Evolutionary conservation across 2,113 vertebrate genomes (phyloP), one percentile per base, ranked within the genome.

Genomic region (Semnornis frantzii): DNA sequence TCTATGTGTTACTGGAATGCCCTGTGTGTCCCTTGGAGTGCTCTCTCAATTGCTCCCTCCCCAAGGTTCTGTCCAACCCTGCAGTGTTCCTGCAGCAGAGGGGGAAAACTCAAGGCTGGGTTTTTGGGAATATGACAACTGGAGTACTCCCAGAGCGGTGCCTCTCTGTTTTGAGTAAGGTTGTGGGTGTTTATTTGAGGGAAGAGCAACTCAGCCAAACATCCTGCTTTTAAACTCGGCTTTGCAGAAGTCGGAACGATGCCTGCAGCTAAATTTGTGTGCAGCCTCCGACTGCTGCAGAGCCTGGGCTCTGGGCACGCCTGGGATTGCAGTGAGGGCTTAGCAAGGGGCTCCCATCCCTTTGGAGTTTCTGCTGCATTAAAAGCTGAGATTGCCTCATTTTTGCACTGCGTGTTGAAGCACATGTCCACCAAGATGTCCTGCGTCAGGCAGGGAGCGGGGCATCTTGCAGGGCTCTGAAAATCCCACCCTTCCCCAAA

Each of bases 171-270:
- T 94, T 91, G 97, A 98, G 98, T 98, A 97, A 98, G 98, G 97
- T 97, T 98, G 97, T 97, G 97, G 98, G 98, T 99, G 98, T 99
- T 99, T 99, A 98, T 98, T 98, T 98, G 98, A 98, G 98, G 98
- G 98, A 97, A 98, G 98, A 98, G 98, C 98, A 97, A 98, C 98
- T 98, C 98, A 95, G 98, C 98, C 98, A 98, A 98, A 98, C 98
- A 98, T 99, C 98, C 98, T 99, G 98, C 98, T 98, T 98, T 98
- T 98, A 90, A 95, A 81, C 92, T 97, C 50, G 86, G 95, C 98
- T 87, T 57, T 97, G 94, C 94, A 97, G 97, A 97, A 96, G 96
- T 97, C 97, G 89, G 90, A 88, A 71, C 63, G 89, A 80, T 90
- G 97, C 90, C 95, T 79, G 89, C 95, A 81, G 96, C 92, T 90